These are phyloP conservation scores for Catalaphyllia jardinei DNA, from an alignment of 64 coral and sea anemone genomes.

Conservation along the genomic window DNA sequence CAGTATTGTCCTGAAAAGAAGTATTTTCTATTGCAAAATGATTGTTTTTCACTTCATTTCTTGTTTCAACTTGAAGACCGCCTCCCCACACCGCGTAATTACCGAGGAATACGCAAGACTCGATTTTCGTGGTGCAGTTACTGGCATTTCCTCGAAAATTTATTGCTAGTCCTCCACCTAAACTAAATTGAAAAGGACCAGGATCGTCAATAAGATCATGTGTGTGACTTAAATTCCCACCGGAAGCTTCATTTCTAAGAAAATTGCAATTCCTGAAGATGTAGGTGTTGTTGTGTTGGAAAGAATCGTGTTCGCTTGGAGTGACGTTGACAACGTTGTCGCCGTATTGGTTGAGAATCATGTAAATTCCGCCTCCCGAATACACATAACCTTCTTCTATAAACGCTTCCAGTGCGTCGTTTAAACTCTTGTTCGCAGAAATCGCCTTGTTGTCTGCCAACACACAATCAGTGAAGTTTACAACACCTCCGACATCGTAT, in stretches of 20 bases:
- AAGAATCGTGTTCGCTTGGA: constrained; percentile 21
- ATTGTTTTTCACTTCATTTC: constrained; percentile 34
- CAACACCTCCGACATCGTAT: constrained; percentile 58
- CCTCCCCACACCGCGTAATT: constrained; percentile 76
- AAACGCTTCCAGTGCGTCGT: neutral
- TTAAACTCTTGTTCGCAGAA: neutral
- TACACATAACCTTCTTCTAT: constrained; percentile 3
- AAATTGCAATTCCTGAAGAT: constrained; percentile 55
- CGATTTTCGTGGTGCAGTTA: constrained; percentile 50
- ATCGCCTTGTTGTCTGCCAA: constrained; percentile 59
- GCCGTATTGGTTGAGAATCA: constrained; percentile 39
- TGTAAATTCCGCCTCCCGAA: constrained; percentile 69
- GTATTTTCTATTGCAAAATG: constrained; percentile 23
- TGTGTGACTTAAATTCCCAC: constrained; percentile 25
- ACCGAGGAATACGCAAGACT: constrained; percentile 41
- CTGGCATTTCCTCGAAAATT: constrained; percentile 66
- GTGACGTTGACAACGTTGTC: constrained; percentile 38
- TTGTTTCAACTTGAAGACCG: constrained; percentile 60
- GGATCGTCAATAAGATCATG: constrained; percentile 33
- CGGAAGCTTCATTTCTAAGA: constrained; percentile 63
- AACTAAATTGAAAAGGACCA: constrained; percentile 54
- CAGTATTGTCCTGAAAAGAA: constrained; percentile 53
- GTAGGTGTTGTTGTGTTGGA: constrained; percentile 62
- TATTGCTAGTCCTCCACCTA: constrained; percentile 76
- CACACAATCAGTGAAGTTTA: constrained; percentile 46